Conservation (phyloP, 2,113 vertebrate genomes). For the Mustela lutreola region DNA sequence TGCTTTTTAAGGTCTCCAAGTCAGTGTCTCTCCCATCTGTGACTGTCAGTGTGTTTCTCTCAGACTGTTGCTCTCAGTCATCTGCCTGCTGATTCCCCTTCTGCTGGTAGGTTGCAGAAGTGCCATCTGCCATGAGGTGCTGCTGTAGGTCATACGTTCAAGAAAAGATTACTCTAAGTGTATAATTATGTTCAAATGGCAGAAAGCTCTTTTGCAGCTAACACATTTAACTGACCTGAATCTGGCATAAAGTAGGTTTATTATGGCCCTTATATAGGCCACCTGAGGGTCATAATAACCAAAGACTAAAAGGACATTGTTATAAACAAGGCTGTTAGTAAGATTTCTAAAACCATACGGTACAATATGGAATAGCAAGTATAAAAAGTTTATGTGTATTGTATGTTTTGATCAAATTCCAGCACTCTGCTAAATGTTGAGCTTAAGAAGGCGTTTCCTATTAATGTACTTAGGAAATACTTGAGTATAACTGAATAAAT, state of each 20-base stretch:
- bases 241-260: not conserved
- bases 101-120: conserved; percentile 81
- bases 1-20: conserved; percentile 67
- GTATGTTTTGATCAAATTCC: conserved; percentile 1
- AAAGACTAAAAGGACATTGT: not conserved
- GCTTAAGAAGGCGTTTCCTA: not conserved
- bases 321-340: not conserved
- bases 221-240: conserved; percentile 15
- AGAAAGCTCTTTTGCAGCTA: conserved; percentile 16
- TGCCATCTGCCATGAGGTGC: conserved; percentile 74
- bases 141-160: conserved; percentile 70
- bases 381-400: not conserved
- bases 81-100: conserved; percentile 83
- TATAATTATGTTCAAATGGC: not conserved
- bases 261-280: not conserved
- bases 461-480: conserved; percentile 56
- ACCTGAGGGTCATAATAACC: not conserved
- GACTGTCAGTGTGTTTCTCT: conserved; percentile 75
- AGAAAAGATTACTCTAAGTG: conserved; percentile 26
- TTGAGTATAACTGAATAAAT: not conserved
- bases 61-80: conserved; percentile 74
- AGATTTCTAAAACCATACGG: not conserved
- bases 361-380: not conserved
- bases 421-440: conserved; percentile 30
- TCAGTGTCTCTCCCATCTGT: conserved; percentile 80